Evolutionary conservation across 2,113 vertebrate species (phyloP), one percentile per base, ranked within the genome.

Genomic region (Cygnus atratus): DNA sequence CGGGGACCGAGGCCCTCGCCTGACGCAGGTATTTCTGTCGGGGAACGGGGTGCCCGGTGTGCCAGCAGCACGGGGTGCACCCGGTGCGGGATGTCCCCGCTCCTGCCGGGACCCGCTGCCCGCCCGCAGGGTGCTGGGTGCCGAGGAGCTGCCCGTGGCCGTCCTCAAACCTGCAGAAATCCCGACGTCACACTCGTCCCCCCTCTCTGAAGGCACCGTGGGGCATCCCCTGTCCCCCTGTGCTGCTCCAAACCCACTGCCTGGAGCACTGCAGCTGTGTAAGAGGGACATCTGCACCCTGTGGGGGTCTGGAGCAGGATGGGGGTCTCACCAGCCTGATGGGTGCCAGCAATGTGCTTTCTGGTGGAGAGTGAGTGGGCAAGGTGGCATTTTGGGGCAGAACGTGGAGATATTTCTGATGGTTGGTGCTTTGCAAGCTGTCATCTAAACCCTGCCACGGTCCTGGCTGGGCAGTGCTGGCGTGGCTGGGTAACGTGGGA

Each of bases 11-110:
- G 88, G 61, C 73, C 73, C 93, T 92, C 37, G 31, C 68, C 86
- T 67, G 76, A 91, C 61, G 48, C 86, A 78, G 93, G 92, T 81
- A 92, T 94, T 94, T 90, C 86, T 70, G 8, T 14, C 7, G 44
- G 88, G 88, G 41, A 87, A 28, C 84, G 87, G 95, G 90, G 70
- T 18, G 26, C 39, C 39, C 12, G 17, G 26, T 18, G 26, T 8
- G 39, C 28, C 62, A 25, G 62, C 26, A 41, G 62, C 5, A 7
- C 10, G 24, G 50, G 50, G 13, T 52, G 50, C 24, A 35, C 35
- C 35, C 61, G 39, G 24, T 26, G 26, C 4, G 24, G 52, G 25
- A 54, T 13, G 25, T 55, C 52, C 52, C 54, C 39, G 7, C 62
- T 41, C 62, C 39, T 66, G 76, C 93, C 19, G 44, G 65, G 68